Evolutionary conservation across 2,797 vertebrate genomes (phyloP), one percentile per base, ranked within the genome.

Genomic region (Potorous gilbertii): DNA sequence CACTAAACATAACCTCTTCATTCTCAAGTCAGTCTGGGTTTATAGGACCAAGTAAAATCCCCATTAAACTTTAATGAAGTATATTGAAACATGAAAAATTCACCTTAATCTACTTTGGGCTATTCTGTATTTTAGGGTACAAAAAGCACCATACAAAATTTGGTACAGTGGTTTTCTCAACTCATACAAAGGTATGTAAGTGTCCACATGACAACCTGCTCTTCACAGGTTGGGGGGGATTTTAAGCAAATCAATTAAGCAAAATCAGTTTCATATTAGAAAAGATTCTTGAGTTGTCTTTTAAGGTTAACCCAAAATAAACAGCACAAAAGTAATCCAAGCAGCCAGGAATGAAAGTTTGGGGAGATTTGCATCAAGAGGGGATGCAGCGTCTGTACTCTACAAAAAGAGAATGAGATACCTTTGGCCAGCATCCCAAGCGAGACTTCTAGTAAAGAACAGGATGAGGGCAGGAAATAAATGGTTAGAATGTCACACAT

Each of bases 261-360:
- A 52, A 52, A 52, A 24, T 90, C 3, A 2, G 3, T 92, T 94
- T 56, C 14, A 10, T 87, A 28, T 92, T 92, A 90, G 52, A 54
- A 92, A 95, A 40, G 59, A 95, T 95, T 52, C 54, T 81, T 57
- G 91, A 96, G 94, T 93, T 40, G 18, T 8, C 74, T 91, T 94
- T 96, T 89, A 95, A 96, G 94, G 93, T 95, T 54, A 96, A 21
- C 87, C 56, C 95, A 91, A 97, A 97, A 96, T 94, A 96, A 96
- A 94, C n/a, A 74, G 91, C 59, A 95, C 91, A 27, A 34, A 28
- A 54, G 97, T 96, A 97, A 97, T 0, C 8, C 10, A 92, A 98
- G 94, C 96, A 62, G 55, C 56, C 8, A 27, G 95, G 55, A 96
- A 95, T 93, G 93, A 95, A 95, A 90, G 46, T 66, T 91, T 5